Evolutionary conservation across 2,888 invertebrate species (phyloP), one percentile per base, ranked within the genome.

Genomic region (Noctua janthina): DNA sequence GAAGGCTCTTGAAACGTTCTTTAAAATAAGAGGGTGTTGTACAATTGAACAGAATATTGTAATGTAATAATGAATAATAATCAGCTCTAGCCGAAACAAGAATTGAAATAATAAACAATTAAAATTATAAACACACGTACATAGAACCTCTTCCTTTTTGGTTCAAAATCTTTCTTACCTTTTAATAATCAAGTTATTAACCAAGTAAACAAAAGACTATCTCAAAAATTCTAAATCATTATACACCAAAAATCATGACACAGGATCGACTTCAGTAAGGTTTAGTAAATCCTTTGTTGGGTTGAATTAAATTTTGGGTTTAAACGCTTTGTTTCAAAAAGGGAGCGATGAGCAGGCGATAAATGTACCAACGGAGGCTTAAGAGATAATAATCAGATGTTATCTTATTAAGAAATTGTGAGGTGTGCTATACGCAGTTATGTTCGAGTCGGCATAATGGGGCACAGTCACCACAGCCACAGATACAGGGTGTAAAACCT

Each of bases 271-370:
- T 77, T 68, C 46, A 10, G n/a, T 3, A 51, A 29, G 46, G n/a
- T 39, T 49, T 76, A 62, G 13, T 29, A 39, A 59, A 76, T 62
- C 76, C 59, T 67, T 73, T 56, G 23, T 23, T 35, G 10, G 23
- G 64, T 35, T 35, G 20, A 59, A 70, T 78, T 83, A 70, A 83
- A 74, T 35, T 49, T 56, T 2, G 46, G 64, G 43, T 66, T 82
- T 59, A 46, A 70, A 46, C 35, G 46, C 83, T 83, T 70, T 74
- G 78, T 78, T 66, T 69, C 64, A 74, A 83, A 74, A 74, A 78
- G 73, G 83, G 64, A 56, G 64, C 35, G 51, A 78, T 83, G 78
- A 78, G 49, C 56, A 23, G 56, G 73, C 73, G 43, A 73, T 78
- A 59, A 69, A 43, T 43, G 64, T 73, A 64, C 68, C 39, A 39